These are phyloP conservation scores for Dysdera silvatica DNA, from an alignment of 1,140 invertebrate genomes.

Conservation along the genomic window DNA sequence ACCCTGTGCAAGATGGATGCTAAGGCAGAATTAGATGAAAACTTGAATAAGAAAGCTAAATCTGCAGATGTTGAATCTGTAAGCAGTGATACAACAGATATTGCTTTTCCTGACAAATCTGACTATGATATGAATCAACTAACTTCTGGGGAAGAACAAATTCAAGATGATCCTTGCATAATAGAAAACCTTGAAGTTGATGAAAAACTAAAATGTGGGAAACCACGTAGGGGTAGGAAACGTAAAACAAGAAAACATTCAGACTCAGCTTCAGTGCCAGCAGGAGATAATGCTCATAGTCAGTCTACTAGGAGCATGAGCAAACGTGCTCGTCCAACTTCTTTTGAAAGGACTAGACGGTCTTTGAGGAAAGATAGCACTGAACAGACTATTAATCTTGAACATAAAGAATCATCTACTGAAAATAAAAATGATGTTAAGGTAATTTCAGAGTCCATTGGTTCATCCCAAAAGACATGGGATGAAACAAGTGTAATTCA, in stretches of 20 bases:
- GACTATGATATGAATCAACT: constrained; percentile 11
- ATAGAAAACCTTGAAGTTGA: not conserved
- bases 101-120: constrained; percentile 22
- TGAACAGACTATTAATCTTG: no score
- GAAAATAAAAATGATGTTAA: no score
- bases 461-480: no score
- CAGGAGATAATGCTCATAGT: not conserved
- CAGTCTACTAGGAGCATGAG: constrained; percentile 4
- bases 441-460: no score
- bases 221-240: constrained; percentile 30
- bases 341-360: constrained; percentile 19
- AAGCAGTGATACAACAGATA: constrained; percentile 26
- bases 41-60: constrained; percentile 4
- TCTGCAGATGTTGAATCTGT: constrained; percentile 23
- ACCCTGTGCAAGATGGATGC: no score
- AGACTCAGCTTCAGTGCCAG: constrained; percentile 13
- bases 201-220: constrained; percentile 15
- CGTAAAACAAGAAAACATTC: constrained; percentile 34
- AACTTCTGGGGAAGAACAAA: constrained; percentile 5
- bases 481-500: no score
- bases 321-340: constrained; percentile 8
- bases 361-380: constrained; percentile 17
- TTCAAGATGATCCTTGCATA: not conserved
- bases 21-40: no score
- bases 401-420: no score